Evolutionary conservation across 30 jellyfish, hydroid and myxozoan species (phyloP).

Genomic region (Hydractinia echinata): DNA sequence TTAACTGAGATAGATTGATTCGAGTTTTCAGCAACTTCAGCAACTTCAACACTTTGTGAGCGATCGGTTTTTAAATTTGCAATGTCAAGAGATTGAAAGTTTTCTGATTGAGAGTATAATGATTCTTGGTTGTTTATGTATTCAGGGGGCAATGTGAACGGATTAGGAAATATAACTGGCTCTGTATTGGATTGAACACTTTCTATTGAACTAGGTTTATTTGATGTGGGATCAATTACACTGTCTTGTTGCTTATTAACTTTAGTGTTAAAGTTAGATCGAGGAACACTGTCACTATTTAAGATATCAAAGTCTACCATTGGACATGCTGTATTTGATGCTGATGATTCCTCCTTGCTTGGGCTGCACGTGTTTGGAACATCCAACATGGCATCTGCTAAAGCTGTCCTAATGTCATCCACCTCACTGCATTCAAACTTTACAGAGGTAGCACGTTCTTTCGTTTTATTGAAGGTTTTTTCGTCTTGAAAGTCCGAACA

Average conservation of each 20-base stretch:
- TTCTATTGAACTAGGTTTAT: not conserved
- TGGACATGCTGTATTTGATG: too few relatives aligned
- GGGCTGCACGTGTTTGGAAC: slow-evolving; percentile 7
- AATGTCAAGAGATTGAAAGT: slow-evolving; percentile 26
- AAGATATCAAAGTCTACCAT: not conserved
- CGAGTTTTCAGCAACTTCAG: not conserved
- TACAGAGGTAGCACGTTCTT: not conserved
- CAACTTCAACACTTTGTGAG: not conserved
- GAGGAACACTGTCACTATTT: not conserved
- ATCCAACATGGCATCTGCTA: slow-evolving; percentile 76
- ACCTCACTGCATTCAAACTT: slow-evolving; percentile 33
- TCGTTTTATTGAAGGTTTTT: not conserved
- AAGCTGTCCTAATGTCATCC: slow-evolving; percentile 48
- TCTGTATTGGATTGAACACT: not conserved
- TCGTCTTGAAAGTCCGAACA: too few relatives aligned
- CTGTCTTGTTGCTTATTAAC: not conserved
- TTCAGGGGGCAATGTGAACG: not conserved
- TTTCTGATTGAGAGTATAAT: slow-evolving; percentile 33
- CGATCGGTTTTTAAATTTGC: not conserved
- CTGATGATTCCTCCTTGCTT: not conserved
- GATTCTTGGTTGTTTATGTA: slow-evolving; percentile 32
- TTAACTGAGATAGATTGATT: not conserved
- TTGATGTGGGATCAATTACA: not conserved
- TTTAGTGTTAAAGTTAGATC: too few relatives aligned
- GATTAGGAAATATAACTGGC: slow-evolving; percentile 8